phyloP scores from a whole-genome alignment of 92 coral and sea anemone species.

The Palythoa caribaeorum region DNA sequence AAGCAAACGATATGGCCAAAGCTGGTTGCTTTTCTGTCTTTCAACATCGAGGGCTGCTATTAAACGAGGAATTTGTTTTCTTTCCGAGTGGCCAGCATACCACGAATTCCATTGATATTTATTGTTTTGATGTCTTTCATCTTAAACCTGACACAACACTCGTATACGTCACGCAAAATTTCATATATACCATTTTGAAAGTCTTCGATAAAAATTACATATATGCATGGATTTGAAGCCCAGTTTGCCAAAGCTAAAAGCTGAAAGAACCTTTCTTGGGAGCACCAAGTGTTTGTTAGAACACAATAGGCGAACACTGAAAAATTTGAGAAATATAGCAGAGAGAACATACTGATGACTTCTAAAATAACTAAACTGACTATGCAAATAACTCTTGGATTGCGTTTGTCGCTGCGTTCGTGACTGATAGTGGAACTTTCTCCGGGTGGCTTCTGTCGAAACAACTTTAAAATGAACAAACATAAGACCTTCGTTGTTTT shows the following conservation, averaged over 20 bases:
- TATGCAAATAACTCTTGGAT: neutral
- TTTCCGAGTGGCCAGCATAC: too few relatives aligned
- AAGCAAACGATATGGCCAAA: too few relatives aligned
- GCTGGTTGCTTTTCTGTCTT: too few relatives aligned
- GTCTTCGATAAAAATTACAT: neutral
- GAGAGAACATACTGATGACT: neutral
- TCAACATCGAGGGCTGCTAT: too few relatives aligned
- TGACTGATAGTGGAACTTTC: neutral
- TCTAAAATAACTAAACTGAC: neutral
- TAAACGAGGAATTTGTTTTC: too few relatives aligned
- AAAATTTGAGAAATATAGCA: neutral
- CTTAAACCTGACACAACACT: too few relatives aligned
- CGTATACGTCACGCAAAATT: neutral
- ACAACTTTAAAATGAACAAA: neutral
- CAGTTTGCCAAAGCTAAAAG: conserved; percentile 1
- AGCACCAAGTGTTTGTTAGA: too few relatives aligned
- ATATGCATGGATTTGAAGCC: neutral
- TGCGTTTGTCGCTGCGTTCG: neutral
- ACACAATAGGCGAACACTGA: neutral
- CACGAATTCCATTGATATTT: too few relatives aligned
- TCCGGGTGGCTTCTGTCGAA: too few relatives aligned
- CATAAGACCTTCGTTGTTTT: neutral
- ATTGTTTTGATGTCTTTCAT: too few relatives aligned
- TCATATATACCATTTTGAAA: neutral
- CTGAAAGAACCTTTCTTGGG: neutral